These are phyloP conservation scores for Rhinogobio ventralis DNA, from an alignment of 2,797 vertebrate species.

Conservation along the genomic window DNA sequence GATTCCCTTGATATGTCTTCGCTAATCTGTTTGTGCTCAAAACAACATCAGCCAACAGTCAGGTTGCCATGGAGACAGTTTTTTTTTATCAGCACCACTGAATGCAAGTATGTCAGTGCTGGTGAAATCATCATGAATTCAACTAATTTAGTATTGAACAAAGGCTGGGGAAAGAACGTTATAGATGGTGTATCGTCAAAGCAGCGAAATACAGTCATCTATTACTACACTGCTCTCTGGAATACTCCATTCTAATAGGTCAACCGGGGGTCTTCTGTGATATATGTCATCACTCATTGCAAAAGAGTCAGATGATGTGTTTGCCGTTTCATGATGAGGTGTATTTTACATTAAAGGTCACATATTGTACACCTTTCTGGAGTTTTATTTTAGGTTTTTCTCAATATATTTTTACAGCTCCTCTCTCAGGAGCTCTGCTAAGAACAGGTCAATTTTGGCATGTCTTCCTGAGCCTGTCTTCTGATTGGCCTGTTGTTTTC, in stretches of 20 bases:
- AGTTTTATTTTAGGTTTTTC: too few species aligned
- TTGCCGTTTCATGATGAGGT: not conserved
- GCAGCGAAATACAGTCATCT: not conserved
- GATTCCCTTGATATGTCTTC: conserved; percentile 41
- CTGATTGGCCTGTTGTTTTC: too few species aligned
- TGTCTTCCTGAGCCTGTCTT: too few species aligned
- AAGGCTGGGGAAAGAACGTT: not conserved
- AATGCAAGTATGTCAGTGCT: conserved; percentile 47
- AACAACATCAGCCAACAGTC: conserved; percentile 51
- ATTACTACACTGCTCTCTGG: not conserved
- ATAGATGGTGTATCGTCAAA: conserved; percentile 1
- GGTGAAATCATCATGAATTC: conserved; percentile 42
- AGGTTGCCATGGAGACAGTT: conserved; percentile 61
- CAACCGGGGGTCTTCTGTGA: not conserved
- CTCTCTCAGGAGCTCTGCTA: too few species aligned
- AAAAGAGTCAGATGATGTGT: not conserved
- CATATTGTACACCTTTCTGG: too few species aligned
- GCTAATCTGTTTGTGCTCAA: conserved; percentile 55
- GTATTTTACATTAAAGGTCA: not conserved
- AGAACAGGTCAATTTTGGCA: too few species aligned
- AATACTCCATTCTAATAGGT: not conserved
- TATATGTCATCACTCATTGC: not conserved
- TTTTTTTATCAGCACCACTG: conserved; percentile 49
- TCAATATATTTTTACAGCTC: too few species aligned
- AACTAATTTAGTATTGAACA: conserved; percentile 29